These are phyloP conservation scores for Rallus limicola DNA, from an alignment of 2,113 vertebrate species.

Conservation along the genomic window DNA sequence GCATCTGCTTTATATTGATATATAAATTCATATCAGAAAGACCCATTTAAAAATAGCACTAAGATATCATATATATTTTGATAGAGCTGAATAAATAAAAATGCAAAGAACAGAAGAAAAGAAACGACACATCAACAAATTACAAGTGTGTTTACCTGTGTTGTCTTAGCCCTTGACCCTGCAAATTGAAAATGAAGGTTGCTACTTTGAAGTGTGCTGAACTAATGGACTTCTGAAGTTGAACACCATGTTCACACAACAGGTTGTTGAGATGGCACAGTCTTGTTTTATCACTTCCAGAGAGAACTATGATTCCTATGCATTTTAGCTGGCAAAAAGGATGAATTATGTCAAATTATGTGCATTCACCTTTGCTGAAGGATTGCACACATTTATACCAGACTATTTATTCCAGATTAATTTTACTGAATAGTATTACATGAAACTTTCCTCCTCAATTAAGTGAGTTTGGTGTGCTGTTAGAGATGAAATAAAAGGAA, in stretches of 20 bases:
- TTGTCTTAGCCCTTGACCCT: background rate
- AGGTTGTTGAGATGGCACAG: background rate
- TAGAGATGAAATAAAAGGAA: background rate
- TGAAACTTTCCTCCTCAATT: background rate
- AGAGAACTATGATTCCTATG: background rate
- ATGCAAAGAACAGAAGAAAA: background rate
- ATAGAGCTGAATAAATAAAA: background rate
- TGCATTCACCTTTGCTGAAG: background rate
- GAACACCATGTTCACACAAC: background rate
- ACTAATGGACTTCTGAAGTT: background rate
- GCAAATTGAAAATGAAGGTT: background rate
- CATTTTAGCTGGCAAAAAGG: background rate
- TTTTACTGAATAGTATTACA: background rate
- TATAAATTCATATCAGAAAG: background rate
- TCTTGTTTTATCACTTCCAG: background rate
- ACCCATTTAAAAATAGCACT: background rate
- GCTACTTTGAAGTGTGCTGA: background rate
- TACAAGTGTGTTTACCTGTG: rapidly evolving
- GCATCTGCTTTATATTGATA: background rate
- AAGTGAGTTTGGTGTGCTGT: background rate
- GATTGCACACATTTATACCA: background rate
- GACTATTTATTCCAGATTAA: background rate
- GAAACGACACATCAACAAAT: background rate
- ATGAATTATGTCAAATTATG: background rate
- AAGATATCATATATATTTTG: background rate